These are phyloP conservation scores for Theodoxus fluviatilis DNA, from an alignment of 2,888 invertebrate genomes.

Conservation along the genomic window DNA sequence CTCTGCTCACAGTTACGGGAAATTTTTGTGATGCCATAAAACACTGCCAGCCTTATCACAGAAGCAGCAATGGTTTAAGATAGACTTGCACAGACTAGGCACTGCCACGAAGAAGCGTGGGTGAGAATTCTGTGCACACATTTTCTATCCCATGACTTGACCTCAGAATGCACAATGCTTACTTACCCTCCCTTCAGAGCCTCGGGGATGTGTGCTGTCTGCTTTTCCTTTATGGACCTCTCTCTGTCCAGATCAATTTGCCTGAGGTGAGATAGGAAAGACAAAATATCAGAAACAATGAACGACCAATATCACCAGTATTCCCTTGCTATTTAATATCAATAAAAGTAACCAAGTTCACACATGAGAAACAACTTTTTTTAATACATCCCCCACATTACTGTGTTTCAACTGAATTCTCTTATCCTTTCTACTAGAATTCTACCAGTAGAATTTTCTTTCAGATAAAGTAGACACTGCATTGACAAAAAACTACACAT, in stretches of 20 bases:
- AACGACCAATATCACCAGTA: slow-evolving; percentile 3
- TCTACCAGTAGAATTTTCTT: too few relatives aligned
- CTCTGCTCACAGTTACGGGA: too few relatives aligned
- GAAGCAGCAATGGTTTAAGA: not conserved
- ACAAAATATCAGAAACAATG: not conserved
- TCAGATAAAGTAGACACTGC: too few relatives aligned
- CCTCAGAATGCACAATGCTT: not conserved
- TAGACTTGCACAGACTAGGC: not conserved
- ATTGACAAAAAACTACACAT: too few relatives aligned
- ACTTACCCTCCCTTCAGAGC: slow-evolving; percentile 58
- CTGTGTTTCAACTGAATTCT: too few relatives aligned
- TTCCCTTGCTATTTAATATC: not conserved
- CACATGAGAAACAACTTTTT: too few relatives aligned
- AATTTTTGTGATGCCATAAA: too few relatives aligned
- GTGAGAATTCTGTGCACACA: not conserved
- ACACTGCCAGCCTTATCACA: too few relatives aligned
- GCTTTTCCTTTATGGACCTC: slow-evolving; percentile 41
- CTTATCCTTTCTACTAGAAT: too few relatives aligned
- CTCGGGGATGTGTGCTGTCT: slow-evolving; percentile 58
- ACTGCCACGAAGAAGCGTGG: not conserved
- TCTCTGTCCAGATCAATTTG: slow-evolving; percentile 53
- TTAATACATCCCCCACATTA: too few relatives aligned
- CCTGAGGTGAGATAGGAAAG: slow-evolving; percentile 38
- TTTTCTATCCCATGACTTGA: not conserved
- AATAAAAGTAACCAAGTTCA: too few relatives aligned